Percentiles rank a stretch among this genome's conserved stretches.
Conservation (phyloP, 1,140 invertebrate genomes). For the Hydropsyche tenuis region DNA sequence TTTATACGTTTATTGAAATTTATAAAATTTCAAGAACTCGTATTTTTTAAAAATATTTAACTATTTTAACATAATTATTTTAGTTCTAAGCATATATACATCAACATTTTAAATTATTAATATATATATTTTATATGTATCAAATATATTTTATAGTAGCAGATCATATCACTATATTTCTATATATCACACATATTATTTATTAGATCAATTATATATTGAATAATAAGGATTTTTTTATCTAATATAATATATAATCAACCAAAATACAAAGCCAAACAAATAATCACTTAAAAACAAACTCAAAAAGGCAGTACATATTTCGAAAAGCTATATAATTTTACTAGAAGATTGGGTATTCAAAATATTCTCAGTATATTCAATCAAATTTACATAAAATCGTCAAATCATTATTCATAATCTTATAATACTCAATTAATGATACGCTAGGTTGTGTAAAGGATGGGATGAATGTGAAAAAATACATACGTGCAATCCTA, state of each 20-base stretch:
- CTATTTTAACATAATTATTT: too few species aligned
- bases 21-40: too few species aligned
- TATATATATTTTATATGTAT: neutral
- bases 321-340: slow-evolving; percentile 29
- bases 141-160: neutral
- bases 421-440: too few species aligned
- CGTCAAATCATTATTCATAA: too few species aligned
- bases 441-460: neutral
- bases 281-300: too few species aligned
- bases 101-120: too few species aligned
- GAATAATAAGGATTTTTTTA: neutral
- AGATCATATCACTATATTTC: neutral
- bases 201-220: too few species aligned
- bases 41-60: too few species aligned
- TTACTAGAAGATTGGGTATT: slow-evolving; percentile 31
- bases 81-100: too few species aligned
- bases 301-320: slow-evolving; percentile 10
- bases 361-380: too few species aligned
- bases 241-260: neutral
- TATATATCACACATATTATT: neutral
- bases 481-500: neutral
- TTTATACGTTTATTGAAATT: too few species aligned
- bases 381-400: too few species aligned
- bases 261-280: slow-evolving; percentile 2
- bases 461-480: slow-evolving; percentile 9